A percentile compares a stretch with the other conserved stretches of the same genome.
phyloP scores from a whole-genome alignment of 1,140 invertebrate species.

The Helicoverpa armigera region DNA sequence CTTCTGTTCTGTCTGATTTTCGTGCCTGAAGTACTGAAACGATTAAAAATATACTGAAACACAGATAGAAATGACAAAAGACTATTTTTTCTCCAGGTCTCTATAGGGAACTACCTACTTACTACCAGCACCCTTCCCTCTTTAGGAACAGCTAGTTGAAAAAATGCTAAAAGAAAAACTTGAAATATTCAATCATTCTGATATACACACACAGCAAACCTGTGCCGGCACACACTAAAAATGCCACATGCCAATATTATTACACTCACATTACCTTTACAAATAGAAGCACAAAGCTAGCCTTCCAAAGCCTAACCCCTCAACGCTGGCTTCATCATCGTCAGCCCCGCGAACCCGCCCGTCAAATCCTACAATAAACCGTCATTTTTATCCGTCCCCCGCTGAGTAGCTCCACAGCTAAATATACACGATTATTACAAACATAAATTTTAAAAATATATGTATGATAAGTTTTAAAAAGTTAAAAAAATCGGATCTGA shows the following conservation, averaged over 20 bases:
- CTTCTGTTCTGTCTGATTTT: too few species aligned
- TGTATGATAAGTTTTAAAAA: background rate
- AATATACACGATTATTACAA: slow-evolving; percentile 34
- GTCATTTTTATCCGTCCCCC: slow-evolving; percentile 27
- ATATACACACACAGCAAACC: too few species aligned
- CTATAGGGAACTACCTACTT: too few species aligned
- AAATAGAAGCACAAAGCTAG: background rate
- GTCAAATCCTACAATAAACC: slow-evolving; percentile 20
- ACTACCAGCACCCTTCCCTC: too few species aligned
- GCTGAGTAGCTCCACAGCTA: slow-evolving; percentile 24
- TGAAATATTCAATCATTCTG: too few species aligned
- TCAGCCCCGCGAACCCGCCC: background rate
- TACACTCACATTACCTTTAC: background rate
- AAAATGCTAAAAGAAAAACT: too few species aligned
- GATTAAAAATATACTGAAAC: too few species aligned
- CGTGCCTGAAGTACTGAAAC: too few species aligned
- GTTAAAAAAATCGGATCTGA: slow-evolving; percentile 16
- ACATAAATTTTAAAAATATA: slow-evolving; percentile 27
- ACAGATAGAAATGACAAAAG: too few species aligned
- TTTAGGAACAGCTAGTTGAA: too few species aligned
- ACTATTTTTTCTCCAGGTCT: too few species aligned
- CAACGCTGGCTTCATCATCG: background rate
- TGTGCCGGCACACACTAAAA: too few species aligned
- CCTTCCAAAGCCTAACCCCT: background rate
- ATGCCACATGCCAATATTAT: background rate